Evolutionary conservation across 2,113 vertebrate genomes (phyloP).

Genomic region (Cyprinodon brontotheroides): DNA sequence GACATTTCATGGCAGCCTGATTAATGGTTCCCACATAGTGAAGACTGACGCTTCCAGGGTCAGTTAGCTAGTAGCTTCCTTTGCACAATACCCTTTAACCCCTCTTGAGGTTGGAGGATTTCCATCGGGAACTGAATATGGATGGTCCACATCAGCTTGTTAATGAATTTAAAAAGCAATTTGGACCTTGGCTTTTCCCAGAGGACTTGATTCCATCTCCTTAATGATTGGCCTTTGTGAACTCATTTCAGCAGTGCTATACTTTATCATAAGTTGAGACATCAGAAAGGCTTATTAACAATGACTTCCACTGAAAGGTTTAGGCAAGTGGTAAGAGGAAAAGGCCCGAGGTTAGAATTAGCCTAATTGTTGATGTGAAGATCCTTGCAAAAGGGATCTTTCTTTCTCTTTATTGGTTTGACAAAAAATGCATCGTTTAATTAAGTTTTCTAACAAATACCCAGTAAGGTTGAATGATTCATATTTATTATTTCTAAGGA

Average conservation of each 20-base stretch:
- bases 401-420: not conserved
- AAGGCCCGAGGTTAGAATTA: slow-evolving; percentile 51
- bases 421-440: not conserved
- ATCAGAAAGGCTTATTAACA: slow-evolving; percentile 70
- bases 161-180: slow-evolving; percentile 79
- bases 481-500: slow-evolving; percentile 24
- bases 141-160: slow-evolving; percentile 71
- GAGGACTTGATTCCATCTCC: slow-evolving; percentile 70
- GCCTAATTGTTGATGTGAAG: slow-evolving; percentile 51
- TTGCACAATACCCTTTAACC: slow-evolving; percentile 65
- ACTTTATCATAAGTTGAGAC: slow-evolving; percentile 70
- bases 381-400: not conserved
- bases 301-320: slow-evolving; percentile 48
- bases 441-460: not conserved
- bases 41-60: slow-evolving; percentile 41
- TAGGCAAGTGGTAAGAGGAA: slow-evolving; percentile 25
- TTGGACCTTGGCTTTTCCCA: slow-evolving; percentile 53
- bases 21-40: slow-evolving; percentile 63
- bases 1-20: slow-evolving; percentile 44
- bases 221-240: slow-evolving; percentile 67
- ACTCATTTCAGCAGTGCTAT: slow-evolving; percentile 44
- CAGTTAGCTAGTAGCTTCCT: slow-evolving; percentile 51
- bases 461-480: not conserved
- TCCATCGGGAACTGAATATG: slow-evolving; percentile 53
- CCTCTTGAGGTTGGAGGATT: slow-evolving; percentile 46